These are phyloP conservation scores for Sminthurides bifidus DNA, from an alignment of 1,140 invertebrate genomes.

Conservation along the genomic window DNA sequence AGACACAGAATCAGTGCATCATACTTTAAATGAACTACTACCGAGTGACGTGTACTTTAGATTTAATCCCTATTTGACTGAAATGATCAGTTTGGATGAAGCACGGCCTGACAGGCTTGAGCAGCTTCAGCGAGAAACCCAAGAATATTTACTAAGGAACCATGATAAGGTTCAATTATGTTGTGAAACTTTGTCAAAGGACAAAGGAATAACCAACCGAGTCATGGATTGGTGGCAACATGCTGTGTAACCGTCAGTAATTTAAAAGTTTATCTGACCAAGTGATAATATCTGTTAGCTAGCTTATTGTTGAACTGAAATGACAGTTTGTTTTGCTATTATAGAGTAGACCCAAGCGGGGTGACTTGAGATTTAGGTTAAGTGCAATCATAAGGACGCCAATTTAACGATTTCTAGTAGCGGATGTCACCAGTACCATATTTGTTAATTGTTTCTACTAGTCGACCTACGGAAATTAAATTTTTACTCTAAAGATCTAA, in stretches of 20 bases:
- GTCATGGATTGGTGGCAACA: constrained; percentile 19
- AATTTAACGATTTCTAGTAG: too few relatives aligned
- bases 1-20: constrained; percentile 76
- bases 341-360: too few relatives aligned
- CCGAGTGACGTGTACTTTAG: constrained; percentile 67
- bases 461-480: too few relatives aligned
- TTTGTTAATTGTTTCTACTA: too few relatives aligned
- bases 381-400: too few relatives aligned
- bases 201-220: constrained; percentile 6
- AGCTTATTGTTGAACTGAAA: neutral
- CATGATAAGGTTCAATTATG: constrained; percentile 15
- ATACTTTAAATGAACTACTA: constrained; percentile 66
- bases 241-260: too few relatives aligned
- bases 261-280: too few relatives aligned
- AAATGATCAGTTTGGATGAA: constrained; percentile 72
- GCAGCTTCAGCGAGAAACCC: constrained; percentile 46
- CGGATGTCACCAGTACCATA: too few relatives aligned
- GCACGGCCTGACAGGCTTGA: constrained; percentile 54
- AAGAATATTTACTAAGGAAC: constrained; percentile 25
- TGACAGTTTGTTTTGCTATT: neutral
- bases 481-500: too few relatives aligned
- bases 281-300: neutral
- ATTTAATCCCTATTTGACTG: constrained; percentile 79
- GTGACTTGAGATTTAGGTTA: too few relatives aligned
- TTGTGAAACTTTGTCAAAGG: constrained; percentile 11